A percentile compares a stretch with the other conserved stretches of the same genome.
These are phyloP conservation scores for Kryptopterus vitreolus DNA, from an alignment of 2,797 vertebrate genomes.

Conservation along the genomic window DNA sequence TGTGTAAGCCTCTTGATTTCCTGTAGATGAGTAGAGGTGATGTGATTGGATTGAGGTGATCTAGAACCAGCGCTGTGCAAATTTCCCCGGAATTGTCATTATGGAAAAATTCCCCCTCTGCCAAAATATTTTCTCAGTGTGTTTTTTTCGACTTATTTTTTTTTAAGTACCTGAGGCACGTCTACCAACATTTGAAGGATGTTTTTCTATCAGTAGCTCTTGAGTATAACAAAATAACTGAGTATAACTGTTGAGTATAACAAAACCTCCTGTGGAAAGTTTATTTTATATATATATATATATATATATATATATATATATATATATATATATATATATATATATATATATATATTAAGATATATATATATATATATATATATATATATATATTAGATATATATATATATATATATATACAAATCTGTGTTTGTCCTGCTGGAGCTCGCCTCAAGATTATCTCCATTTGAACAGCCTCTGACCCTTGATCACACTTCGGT, in stretches of 20 bases:
- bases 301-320: too few species aligned
- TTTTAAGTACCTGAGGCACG: background rate
- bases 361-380: too few species aligned
- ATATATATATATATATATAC: too few species aligned
- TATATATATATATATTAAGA: too few species aligned
- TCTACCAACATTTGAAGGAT: background rate
- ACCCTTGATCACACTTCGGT: background rate
- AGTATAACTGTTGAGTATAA: constrained; percentile 4
- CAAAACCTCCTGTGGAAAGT: constrained; percentile 5
- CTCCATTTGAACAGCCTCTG: constrained; percentile 9
- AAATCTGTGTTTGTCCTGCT: constrained; percentile 25
- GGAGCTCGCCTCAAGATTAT: constrained; percentile 34
- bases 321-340: too few species aligned
- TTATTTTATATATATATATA: too few species aligned
- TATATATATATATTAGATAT: too few species aligned
- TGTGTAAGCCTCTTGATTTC: too few species aligned
- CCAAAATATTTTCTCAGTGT: background rate
- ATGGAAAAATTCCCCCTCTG: constrained; percentile 1
- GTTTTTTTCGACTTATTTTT: too few species aligned
- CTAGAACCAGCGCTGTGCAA: background rate
- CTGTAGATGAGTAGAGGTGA: background rate
- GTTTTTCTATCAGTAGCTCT: constrained; percentile 6
- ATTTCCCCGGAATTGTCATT: background rate
- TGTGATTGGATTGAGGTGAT: background rate
- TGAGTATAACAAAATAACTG: background rate